Percentiles rank a stretch among this genome's conserved stretches.
These are phyloP conservation scores for Dascyllus trimaculatus DNA, from an alignment of 2,113 vertebrate genomes.

Conservation along the genomic window DNA sequence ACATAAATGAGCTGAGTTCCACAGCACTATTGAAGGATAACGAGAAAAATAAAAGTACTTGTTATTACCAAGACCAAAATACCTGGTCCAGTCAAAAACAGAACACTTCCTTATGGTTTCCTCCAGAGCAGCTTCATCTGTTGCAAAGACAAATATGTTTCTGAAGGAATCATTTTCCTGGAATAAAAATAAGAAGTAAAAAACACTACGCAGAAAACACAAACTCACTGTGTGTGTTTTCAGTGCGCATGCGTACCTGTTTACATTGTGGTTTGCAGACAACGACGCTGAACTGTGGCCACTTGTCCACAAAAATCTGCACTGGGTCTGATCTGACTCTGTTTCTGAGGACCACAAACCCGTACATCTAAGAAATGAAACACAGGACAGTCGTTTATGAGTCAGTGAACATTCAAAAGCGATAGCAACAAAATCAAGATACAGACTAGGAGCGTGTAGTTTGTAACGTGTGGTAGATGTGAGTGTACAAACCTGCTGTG, in stretches of 20 bases:
- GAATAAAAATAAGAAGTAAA: background rate
- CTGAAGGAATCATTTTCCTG: slow-evolving; percentile 72
- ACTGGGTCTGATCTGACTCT: slow-evolving; percentile 42
- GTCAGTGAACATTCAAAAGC: no score
- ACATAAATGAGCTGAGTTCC: background rate
- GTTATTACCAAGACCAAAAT: slow-evolving; percentile 67
- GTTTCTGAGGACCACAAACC: slow-evolving; percentile 54
- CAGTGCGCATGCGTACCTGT: slow-evolving; percentile 41
- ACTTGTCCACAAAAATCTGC: slow-evolving; percentile 71
- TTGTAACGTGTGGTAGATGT: no score
- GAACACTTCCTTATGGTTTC: slow-evolving; percentile 51
- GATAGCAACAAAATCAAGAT: background rate
- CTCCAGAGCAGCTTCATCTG: slow-evolving; percentile 47
- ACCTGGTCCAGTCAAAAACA: slow-evolving; percentile 63
- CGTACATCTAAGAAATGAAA: slow-evolving; percentile 65
- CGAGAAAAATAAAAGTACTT: background rate
- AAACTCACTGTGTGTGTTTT: no score
- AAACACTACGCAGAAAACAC: background rate
- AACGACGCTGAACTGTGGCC: slow-evolving; percentile 77
- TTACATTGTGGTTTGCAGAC: slow-evolving; percentile 46
- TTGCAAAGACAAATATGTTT: slow-evolving; percentile 60
- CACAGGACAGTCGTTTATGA: no score
- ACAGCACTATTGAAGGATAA: background rate
- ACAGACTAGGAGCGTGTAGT: no score
- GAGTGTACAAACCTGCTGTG: slow-evolving; percentile 53